phyloP scores from a whole-genome alignment of 2,797 vertebrate species.

The Ctenochaetus hawaiiensis region DNA sequence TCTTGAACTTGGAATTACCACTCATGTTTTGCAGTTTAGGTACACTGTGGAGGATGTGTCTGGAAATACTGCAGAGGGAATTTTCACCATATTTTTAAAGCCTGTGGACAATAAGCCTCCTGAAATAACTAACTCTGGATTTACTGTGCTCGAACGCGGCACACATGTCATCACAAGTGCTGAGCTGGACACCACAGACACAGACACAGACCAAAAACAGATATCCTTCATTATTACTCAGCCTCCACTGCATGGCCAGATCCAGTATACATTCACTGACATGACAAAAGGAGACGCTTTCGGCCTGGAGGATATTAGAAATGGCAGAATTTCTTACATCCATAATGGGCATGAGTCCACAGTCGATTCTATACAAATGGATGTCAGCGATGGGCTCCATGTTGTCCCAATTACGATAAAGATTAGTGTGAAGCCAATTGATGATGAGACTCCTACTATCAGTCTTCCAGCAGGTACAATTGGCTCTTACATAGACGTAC shows the following conservation, averaged over 20 bases:
- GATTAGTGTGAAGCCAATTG: slow-evolving; percentile 89
- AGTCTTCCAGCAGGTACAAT: slow-evolving; percentile 91
- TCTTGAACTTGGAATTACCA: slow-evolving; percentile 93
- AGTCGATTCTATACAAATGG: slow-evolving; percentile 89
- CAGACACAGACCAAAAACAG: slow-evolving; percentile 88
- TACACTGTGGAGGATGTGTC: slow-evolving; percentile 92
- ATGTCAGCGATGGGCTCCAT: slow-evolving; percentile 94
- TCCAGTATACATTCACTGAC: slow-evolving; percentile 85
- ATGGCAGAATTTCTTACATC: slow-evolving; percentile 88
- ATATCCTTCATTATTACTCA: slow-evolving; percentile 92
- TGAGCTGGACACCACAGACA: slow-evolving; percentile 91
- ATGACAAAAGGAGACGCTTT: slow-evolving; percentile 89
- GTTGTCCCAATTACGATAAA: slow-evolving; percentile 92
- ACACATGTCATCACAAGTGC: slow-evolving; percentile 85
- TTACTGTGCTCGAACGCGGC: slow-evolving; percentile 89
- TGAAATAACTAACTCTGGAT: slow-evolving; percentile 94
- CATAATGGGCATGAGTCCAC: slow-evolving; percentile 90
- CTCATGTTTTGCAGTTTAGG: slow-evolving; percentile 91
- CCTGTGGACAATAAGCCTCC: slow-evolving; percentile 96
- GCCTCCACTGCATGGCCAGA: slow-evolving; percentile 88
- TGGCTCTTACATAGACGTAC: slow-evolving; percentile 92
- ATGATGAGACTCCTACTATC: slow-evolving; percentile 88
- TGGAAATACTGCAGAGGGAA: slow-evolving; percentile 87
- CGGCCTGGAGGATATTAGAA: slow-evolving; percentile 88
- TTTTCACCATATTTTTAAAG: slow-evolving; percentile 92